Percentiles rank a stretch among this genome's conserved stretches.
phyloP scores from a whole-genome alignment of 1,140 invertebrate species.

The Sitophilus oryzae region DNA sequence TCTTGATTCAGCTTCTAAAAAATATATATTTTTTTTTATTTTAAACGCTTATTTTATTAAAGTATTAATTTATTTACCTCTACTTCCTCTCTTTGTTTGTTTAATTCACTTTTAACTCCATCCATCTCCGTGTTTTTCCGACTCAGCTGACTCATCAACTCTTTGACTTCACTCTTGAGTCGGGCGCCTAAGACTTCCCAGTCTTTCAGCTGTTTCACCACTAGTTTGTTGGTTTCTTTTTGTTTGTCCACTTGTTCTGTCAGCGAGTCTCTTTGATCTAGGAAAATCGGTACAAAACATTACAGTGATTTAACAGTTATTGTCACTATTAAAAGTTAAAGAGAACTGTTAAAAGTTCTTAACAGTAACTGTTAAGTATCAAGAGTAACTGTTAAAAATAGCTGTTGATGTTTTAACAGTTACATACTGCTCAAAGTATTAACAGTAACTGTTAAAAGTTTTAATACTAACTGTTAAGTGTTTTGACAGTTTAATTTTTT shows the following conservation, averaged over 20 bases:
- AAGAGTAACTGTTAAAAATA: background rate
- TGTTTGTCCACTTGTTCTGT: constrained; percentile 39
- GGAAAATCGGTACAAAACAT: background rate
- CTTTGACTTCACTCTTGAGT: constrained; percentile 50
- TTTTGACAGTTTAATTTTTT: too few species aligned
- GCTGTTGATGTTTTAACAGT: too few species aligned
- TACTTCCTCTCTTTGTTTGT: constrained; percentile 44
- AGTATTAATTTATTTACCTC: constrained; percentile 22
- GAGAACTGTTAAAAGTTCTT: too few species aligned
- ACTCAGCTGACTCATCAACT: constrained; percentile 48
- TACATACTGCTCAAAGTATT: too few species aligned
- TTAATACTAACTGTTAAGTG: too few species aligned
- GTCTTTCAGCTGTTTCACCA: constrained; percentile 49
- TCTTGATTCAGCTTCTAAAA: constrained; percentile 49
- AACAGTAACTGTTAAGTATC: too few species aligned
- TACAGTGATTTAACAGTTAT: too few species aligned
- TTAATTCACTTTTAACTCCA: constrained; percentile 47
- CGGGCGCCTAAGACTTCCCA: constrained; percentile 49
- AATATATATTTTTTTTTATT: constrained; percentile 2
- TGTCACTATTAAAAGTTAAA: too few species aligned
- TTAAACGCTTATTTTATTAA: constrained; percentile 5
- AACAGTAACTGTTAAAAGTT: too few species aligned
- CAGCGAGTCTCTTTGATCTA: constrained; percentile 47
- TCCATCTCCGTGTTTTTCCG: constrained; percentile 49
- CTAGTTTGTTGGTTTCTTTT: constrained; percentile 41